These are phyloP conservation scores for Oophaga sylvatica DNA, from an alignment of 2,797 vertebrate species.

Conservation along the genomic window DNA sequence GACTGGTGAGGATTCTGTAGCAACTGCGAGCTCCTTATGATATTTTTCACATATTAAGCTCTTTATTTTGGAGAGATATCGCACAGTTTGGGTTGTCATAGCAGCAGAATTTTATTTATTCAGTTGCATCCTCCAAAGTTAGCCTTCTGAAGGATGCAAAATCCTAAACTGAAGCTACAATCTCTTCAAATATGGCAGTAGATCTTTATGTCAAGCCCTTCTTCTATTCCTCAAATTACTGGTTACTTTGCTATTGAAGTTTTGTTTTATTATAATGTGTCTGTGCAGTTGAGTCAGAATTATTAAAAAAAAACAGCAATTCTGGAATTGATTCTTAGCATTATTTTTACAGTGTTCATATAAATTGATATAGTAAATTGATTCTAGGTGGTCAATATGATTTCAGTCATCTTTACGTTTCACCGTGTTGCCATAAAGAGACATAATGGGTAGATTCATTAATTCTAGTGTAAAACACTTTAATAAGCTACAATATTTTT, in stretches of 20 bases:
- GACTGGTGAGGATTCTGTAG: not conserved
- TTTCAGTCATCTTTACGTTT: no score
- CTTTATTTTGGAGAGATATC: slow-evolving; percentile 25
- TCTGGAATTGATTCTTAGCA: no score
- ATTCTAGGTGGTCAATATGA: no score
- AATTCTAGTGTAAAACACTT: no score
- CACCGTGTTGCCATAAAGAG: no score
- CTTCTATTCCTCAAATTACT: not conserved
- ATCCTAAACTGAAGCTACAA: not conserved
- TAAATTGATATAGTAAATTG: no score
- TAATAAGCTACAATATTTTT: no score
- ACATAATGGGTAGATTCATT: no score
- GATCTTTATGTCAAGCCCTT: not conserved
- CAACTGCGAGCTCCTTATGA: not conserved
- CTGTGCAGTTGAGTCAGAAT: no score
- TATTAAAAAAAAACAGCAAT: no score
- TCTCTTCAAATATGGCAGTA: not conserved
- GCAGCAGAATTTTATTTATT: slow-evolving; percentile 35
- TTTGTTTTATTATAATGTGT: not conserved
- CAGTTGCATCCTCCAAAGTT: not conserved
- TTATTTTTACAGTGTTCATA: no score
- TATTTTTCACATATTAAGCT: slow-evolving; percentile 24
- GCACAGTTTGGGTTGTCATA: slow-evolving; percentile 17
- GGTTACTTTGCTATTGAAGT: not conserved
- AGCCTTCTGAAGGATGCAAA: slow-evolving; percentile 1